Evolutionary conservation across 2,113 vertebrate species (phyloP).

Genomic region (Grus americana): DNA sequence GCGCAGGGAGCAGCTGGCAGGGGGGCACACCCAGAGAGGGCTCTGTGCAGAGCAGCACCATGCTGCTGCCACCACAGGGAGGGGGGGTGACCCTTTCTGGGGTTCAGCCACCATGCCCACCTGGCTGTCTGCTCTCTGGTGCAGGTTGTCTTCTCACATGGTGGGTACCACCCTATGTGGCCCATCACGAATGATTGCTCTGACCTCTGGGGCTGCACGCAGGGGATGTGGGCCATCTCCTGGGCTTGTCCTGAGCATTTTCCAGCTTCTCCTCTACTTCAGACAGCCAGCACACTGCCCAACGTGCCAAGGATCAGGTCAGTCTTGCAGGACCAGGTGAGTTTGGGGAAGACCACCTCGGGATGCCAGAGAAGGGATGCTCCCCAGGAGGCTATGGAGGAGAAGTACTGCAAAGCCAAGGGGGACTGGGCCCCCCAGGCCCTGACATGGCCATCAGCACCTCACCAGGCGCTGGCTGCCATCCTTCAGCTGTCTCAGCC

Average conservation of each 20-base stretch:
- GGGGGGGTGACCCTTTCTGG: background rate
- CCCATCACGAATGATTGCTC: accelerated
- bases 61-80: background rate
- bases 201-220: accelerated
- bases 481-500: background rate
- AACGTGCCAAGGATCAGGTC: background rate
- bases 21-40: background rate
- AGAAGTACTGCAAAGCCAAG: background rate
- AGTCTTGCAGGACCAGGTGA: background rate
- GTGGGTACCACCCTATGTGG: background rate
- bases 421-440: no score
- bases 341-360: background rate
- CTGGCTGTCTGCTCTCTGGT: background rate
- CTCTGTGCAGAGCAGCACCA: background rate
- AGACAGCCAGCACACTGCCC: background rate
- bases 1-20: background rate
- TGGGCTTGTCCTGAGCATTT: background rate
- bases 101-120: background rate
- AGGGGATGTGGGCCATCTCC: accelerated
- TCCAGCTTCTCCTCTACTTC: background rate
- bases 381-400: background rate
- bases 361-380: background rate
- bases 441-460: background rate
- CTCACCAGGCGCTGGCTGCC: background rate
- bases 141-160: accelerated